Evolutionary conservation across 2,888 invertebrate genomes (phyloP).

Genomic region (Capitulum mitella): DNA sequence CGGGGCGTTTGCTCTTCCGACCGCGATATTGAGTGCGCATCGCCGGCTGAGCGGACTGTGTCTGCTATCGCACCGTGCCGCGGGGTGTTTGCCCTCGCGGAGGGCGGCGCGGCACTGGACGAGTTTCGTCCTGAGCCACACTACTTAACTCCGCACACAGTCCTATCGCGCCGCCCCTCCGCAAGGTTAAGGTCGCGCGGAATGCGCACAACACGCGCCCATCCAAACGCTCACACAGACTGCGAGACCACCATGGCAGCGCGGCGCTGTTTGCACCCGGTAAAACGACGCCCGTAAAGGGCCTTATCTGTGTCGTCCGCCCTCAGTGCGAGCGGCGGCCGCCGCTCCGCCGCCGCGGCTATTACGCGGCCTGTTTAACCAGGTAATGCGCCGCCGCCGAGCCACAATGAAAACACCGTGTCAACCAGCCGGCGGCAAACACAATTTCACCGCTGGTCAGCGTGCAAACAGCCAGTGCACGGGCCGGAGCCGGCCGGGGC

Average conservation of each 20-base stretch:
- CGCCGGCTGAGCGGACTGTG: not conserved
- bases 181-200: not conserved
- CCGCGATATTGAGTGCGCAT: no score
- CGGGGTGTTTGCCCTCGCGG: not conserved
- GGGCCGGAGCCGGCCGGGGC: not conserved
- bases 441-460: constrained; percentile 10
- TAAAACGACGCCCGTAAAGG: not conserved
- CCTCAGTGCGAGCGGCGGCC: not conserved
- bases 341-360: not conserved
- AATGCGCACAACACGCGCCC: not conserved
- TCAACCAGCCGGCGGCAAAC: not conserved
- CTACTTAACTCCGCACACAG: no score
- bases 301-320: not conserved
- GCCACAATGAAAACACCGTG: not conserved
- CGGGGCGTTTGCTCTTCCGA: no score
- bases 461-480: not conserved
- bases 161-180: not conserved
- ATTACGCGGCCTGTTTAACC: not conserved
- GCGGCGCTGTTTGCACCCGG: not conserved
- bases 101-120: no score
- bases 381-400: not conserved
- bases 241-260: not conserved
- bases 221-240: not conserved
- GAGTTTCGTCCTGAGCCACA: no score
- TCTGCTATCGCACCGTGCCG: not conserved